phyloP scores from a whole-genome alignment of 2,888 invertebrate genomes.

The Drosophila ochracea region DNA sequence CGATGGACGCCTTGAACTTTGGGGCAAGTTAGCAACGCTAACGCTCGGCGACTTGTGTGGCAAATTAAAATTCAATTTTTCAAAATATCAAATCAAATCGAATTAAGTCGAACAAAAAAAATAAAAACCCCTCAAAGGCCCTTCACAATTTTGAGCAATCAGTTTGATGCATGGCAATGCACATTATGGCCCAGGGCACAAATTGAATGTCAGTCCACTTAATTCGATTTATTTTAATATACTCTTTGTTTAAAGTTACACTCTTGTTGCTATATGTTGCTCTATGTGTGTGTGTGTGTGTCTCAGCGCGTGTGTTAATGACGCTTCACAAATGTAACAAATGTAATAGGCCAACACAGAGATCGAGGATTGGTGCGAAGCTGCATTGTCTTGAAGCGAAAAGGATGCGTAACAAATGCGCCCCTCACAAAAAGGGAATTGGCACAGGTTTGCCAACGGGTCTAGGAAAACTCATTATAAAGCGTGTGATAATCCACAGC shows the following conservation, averaged over 20 bases:
- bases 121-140: not conserved
- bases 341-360: constrained; percentile 11
- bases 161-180: constrained; percentile 32
- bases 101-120: constrained; percentile 18
- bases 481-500: constrained; percentile 80
- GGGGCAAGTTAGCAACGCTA: constrained; percentile 15
- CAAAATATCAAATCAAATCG: constrained; percentile 66
- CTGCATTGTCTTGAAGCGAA: constrained; percentile 45
- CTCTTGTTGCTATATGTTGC: constrained; percentile 17
- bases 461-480: constrained; percentile 69
- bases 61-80: constrained; percentile 80
- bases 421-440: constrained; percentile 52
- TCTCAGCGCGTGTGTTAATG: constrained; percentile 64
- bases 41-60: constrained; percentile 65
- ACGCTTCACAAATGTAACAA: constrained; percentile 58
- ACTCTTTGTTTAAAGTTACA: constrained; percentile 36
- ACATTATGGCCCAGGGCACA: constrained; percentile 54
- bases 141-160: constrained; percentile 25
- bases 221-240: constrained; percentile 73
- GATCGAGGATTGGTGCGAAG: constrained; percentile 38
- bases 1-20: constrained; percentile 12
- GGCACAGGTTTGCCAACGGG: constrained; percentile 79
- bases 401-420: constrained; percentile 70
- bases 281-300: not conserved
- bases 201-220: constrained; percentile 67